Conservation (phyloP, 1,140 invertebrate genomes). For the Hesperophylax magnus region DNA sequence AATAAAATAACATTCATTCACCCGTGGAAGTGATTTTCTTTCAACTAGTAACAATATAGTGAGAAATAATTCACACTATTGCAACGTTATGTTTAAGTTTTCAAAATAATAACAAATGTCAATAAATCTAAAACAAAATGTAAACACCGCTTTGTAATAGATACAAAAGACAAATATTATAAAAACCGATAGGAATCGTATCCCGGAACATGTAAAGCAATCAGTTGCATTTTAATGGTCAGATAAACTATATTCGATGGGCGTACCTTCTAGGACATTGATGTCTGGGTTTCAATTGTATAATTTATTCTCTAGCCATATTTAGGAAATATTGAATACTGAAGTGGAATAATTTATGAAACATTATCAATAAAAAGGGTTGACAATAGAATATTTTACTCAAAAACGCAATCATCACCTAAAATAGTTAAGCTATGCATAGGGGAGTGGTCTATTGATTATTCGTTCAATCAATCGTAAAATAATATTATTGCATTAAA, state of each 20-base stretch:
- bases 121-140: too few species aligned
- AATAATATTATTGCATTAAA: not conserved
- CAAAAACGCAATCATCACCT: conserved; percentile 14
- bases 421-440: conserved; percentile 14
- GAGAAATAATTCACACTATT: too few species aligned
- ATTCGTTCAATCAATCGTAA: conserved; percentile 4
- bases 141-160: too few species aligned
- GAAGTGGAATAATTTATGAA: not conserved
- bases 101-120: too few species aligned
- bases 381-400: not conserved
- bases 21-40: too few species aligned
- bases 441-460: conserved; percentile 42
- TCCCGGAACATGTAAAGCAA: not conserved
- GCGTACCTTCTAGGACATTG: not conserved
- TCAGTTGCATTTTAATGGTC: not conserved
- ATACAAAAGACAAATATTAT: too few species aligned
- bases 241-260: not conserved
- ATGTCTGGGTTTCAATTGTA: not conserved
- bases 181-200: too few species aligned
- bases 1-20: too few species aligned
- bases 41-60: too few species aligned
- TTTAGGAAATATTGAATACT: not conserved
- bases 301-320: not conserved
- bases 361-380: not conserved
- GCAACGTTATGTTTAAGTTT: too few species aligned